A percentile compares a stretch with the other conserved stretches of the same genome.
These are phyloP conservation scores for Lycaon pictus DNA, from an alignment of 2,113 vertebrate genomes.

Conservation along the genomic window DNA sequence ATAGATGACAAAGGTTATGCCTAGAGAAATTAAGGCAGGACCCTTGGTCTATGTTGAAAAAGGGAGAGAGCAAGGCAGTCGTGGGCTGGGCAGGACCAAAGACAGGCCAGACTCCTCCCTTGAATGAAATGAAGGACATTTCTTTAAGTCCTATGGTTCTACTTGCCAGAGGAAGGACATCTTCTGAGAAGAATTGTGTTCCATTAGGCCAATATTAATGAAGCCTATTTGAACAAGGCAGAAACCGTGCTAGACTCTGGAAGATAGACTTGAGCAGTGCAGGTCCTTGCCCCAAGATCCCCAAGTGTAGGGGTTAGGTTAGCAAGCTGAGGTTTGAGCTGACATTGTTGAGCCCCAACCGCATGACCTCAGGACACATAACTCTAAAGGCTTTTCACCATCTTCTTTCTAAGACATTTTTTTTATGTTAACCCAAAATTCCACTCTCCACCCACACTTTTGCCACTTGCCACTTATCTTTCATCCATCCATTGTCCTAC, in stretches of 20 bases:
- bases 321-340: not conserved
- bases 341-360: not conserved
- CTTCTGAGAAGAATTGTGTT: not conserved
- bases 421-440: slow-evolving; percentile 2
- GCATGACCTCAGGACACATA: not conserved
- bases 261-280: not conserved
- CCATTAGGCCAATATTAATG: not conserved
- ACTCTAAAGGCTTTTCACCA: slow-evolving; percentile 5
- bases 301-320: not conserved
- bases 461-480: not conserved
- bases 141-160: slow-evolving; percentile 9
- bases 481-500: not conserved
- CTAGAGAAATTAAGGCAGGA: not conserved
- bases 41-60: not conserved
- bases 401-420: slow-evolving; percentile 21
- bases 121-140: not conserved
- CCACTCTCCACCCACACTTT: not conserved
- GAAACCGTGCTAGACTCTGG: not conserved
- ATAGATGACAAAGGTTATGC: not conserved
- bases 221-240: not conserved
- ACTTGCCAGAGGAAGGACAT: not conserved
- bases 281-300: not conserved
- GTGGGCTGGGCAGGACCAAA: not conserved
- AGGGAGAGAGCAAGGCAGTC: not conserved
- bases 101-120: not conserved